Base-by-base conservation (phyloP, 1,140 invertebrate species). In the Gryon sp. region DNA sequence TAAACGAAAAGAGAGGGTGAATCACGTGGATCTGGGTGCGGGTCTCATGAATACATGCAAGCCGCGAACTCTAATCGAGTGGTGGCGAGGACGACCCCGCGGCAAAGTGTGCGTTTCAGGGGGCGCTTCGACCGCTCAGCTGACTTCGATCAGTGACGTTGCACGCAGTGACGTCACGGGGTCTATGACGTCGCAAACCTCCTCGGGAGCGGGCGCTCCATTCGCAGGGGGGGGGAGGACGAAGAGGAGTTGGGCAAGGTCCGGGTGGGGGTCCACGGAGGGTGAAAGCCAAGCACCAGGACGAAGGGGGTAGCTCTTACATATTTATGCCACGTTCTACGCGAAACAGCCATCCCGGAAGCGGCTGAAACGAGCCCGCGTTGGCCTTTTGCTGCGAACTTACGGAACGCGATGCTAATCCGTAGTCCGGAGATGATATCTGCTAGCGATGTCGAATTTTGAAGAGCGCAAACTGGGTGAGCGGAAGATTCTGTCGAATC, bases 71-170 rank as follows among this genome's bases (percentile, higher is more conserved):
- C 62, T 70, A 76, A 80, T 63, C 50, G 60, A 73, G 52, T 65
- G 60, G 46, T 50, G 63, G 45, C 46, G 76, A 75, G 59, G 68
- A 77, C 59, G 69, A 79, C 55, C 59, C 66, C 75, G 68, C 65
- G 63, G 68, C 36, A 19, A 52, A 57, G 34, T 52, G 32, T 46
- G 34, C 63, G 63, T 55, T 76, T 32, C 32, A 72, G 60, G 60
- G 55, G 68, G 63, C 43, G 77, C 45, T 73, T 76, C 57, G 62
- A 70, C 75, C 66, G 78, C 82, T 82, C 86, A 88, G 86, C 86
- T 87, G 86, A 81, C 79, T 88, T 86, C 84, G 85, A 86, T 86
- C 84, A 86, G 82, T 83, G 84, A 87, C 85, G 84, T 84, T 83
- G 81, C 79, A 81, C 80, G 75, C 79, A 81, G 81, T 85, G 84